Base-by-base conservation (phyloP, 2,888 invertebrate species). In the Ctenicera cuprea region DNA sequence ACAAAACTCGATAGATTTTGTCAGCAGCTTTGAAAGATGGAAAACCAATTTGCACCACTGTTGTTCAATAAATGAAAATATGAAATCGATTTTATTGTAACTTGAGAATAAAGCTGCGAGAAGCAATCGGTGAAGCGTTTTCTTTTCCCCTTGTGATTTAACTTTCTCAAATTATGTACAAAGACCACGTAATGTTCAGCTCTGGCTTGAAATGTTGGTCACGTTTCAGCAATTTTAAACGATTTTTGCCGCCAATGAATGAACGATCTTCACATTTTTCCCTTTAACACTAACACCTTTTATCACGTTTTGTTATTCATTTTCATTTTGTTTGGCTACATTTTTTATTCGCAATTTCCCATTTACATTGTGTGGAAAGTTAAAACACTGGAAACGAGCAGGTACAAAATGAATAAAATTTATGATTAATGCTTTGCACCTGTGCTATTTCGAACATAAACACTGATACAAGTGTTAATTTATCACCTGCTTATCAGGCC, bases 191-290 rank as follows among this genome's bases (percentile, higher is more conserved):
- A 69, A 69, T 41, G 50, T 41, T 61, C 38, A 37, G 66, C 26
- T 9, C 38, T 30, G 38, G 48, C 22, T 69, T 62, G 20, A 48
- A 48, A 69, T 69, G 61, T 69, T 41, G 52, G 41, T 69, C 69
- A 69, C 69, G 69, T 69, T 52, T 18, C 14, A 16, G 62, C 62
- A 69, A 69, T 69, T 69, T 69, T 69, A 69, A 68, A 52, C 48
- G 69, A 69, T 69, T 69, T 69, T 69, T 62, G 69, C 38, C 52
- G 62, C 62, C 50, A 69, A 48, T 62, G 62, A 69, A 62, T 59
- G 41, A 59, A 37, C 30, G 45, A 33, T n/a, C 45, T 64, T 45
- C 30, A n/a, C 61, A 61, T 61, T 61, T 61, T 61, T 61, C 5
- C 14, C 61, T 12, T 0, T 22, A 8, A 0, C 45, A 38, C 30